phyloP scores from a whole-genome alignment of 2,888 invertebrate species.

The Galerucella nymphaeae region DNA sequence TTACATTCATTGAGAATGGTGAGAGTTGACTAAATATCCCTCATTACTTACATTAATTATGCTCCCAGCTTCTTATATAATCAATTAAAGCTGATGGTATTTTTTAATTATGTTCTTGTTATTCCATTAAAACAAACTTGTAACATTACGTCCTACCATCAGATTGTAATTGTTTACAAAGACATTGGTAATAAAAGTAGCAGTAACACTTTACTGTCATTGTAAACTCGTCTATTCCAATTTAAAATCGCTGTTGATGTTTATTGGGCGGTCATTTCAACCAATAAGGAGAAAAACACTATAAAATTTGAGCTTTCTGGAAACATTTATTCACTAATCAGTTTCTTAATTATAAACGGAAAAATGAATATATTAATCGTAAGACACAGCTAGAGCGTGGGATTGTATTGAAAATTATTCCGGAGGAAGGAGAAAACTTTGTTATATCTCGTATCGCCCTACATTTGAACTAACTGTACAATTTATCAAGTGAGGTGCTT shows the following conservation, averaged over 20 bases:
- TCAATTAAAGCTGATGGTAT: constrained; percentile 18
- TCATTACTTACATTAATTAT: constrained; percentile 17
- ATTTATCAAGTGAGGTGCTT: no score
- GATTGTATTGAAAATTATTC: no score
- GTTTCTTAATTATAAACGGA: no score
- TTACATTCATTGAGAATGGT: constrained; percentile 7
- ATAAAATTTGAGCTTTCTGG: no score
- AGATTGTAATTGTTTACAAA: constrained; percentile 16
- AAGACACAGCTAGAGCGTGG: no score
- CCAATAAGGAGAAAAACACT: no score
- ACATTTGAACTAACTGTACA: no score
- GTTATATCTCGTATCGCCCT: no score
- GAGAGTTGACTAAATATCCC: constrained; percentile 18
- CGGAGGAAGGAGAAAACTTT: no score
- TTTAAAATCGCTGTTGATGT: neutral
- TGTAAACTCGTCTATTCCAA: constrained; percentile 10
- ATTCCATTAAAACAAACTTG: constrained; percentile 16
- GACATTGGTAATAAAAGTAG: constrained; percentile 6
- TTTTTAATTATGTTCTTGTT: constrained; percentile 25
- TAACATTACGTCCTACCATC: constrained; percentile 3
- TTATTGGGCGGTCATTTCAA: neutral
- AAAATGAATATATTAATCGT: no score
- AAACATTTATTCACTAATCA: no score
- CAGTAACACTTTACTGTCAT: constrained; percentile 17
- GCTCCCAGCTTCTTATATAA: constrained; percentile 10